Evolutionary conservation across 2,113 vertebrate genomes (phyloP).

Genomic region (Guaruba guarouba): DNA sequence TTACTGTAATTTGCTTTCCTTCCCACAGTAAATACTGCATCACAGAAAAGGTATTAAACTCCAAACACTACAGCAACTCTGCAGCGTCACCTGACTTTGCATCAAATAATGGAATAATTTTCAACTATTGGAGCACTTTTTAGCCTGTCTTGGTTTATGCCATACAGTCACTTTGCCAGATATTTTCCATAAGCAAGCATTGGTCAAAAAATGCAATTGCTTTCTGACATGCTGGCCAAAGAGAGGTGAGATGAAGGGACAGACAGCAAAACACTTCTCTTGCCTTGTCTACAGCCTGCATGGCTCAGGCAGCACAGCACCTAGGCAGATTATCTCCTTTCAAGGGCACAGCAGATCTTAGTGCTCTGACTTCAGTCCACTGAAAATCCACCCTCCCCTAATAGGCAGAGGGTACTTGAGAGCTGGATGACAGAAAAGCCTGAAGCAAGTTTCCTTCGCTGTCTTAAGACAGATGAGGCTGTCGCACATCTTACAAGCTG

Average conservation of each 20-base stretch:
- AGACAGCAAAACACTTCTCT: neutral
- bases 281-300: neutral
- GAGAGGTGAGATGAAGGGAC: neutral
- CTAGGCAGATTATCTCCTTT: neutral
- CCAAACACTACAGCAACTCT: neutral
- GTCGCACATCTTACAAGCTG: neutral
- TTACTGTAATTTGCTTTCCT: neutral
- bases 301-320: neutral
- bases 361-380: neutral
- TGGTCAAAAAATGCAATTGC: fast-evolving
- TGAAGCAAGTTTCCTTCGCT: neutral
- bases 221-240: neutral
- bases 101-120: neutral
- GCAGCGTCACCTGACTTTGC: neutral
- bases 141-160: neutral
- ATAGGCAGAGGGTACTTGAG: neutral
- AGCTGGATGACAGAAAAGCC: neutral
- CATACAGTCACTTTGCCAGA: neutral
- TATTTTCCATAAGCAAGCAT: neutral
- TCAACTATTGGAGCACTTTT: neutral
- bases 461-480: neutral
- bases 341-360: neutral
- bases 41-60: neutral
- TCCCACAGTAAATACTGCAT: neutral
- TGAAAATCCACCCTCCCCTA: neutral